Percentiles rank a stretch among this genome's conserved stretches.
These are phyloP conservation scores for Hemiscyllium ocellatum DNA, from an alignment of 2,113 vertebrate genomes.

Conservation along the genomic window DNA sequence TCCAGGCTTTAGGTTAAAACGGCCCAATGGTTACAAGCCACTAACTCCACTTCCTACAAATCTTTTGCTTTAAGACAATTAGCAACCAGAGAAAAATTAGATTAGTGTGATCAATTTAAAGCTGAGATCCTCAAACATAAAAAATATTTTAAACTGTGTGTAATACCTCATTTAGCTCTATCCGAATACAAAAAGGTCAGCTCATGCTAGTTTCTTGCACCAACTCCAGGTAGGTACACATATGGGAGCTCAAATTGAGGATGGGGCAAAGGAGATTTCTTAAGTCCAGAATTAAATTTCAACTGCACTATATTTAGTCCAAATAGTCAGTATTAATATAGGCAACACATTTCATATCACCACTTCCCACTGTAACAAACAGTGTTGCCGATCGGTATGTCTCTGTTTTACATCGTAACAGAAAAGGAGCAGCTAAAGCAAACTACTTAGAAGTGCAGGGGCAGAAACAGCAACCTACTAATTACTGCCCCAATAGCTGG, in stretches of 20 bases:
- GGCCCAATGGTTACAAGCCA: not conserved
- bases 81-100: not conserved
- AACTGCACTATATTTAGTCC: not conserved
- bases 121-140: not conserved
- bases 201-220: not conserved
- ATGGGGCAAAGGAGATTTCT: not conserved
- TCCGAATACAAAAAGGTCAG: not conserved
- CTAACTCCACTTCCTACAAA: not conserved
- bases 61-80: not conserved
- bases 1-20: not conserved
- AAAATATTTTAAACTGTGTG: not conserved
- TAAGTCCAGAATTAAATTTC: not conserved
- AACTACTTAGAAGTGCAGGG: not conserved
- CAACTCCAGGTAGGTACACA: not conserved
- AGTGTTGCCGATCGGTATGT: not conserved
- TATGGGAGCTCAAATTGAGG: not conserved
- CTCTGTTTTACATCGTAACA: not conserved
- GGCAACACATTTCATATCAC: not conserved
- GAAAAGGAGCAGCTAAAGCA: not conserved
- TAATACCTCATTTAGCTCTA: not conserved
- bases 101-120: not conserved
- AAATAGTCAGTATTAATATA: not conserved
- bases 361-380: not conserved
- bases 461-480: not conserved
- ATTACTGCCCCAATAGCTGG: not conserved